Base-by-base conservation (phyloP, 2,888 invertebrate genomes). In the Drosophila anomalata region DNA sequence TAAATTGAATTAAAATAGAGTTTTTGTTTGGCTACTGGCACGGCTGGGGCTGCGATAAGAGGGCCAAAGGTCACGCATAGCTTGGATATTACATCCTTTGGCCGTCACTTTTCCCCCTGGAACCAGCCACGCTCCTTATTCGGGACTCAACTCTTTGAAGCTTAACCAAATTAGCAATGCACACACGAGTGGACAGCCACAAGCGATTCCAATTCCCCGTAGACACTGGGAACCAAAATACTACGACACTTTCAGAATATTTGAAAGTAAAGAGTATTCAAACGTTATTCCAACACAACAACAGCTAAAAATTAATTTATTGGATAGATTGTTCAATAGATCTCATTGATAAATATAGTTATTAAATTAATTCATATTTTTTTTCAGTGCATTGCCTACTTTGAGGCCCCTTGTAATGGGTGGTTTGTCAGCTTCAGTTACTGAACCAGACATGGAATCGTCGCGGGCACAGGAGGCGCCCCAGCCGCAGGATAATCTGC, bases 401-500 rank as follows among this genome's bases (percentile, higher is more conserved):
- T 58, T 11, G 55, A 67, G 58, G 20, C 29, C 39, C 11, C 11
- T 54, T 22, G 20, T 44, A 8, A 33, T 58, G 63, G 71, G 6
- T 14, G 20, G 39, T 17, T 26, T 52, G 24, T 44, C 22, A 33
- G 26, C 44, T 33, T 36, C 44, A 33, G 59, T 24, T n/a, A 33
- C 46, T 1, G 39, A 14, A 14, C 7, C 53, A 36, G 42, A 12
- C 22, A 29, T n/a, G 42, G 50, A 39, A 8, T 20, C 41, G 20
- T 22, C 22, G 44, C 20, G 22, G 4, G 44, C 44, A 5, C 5
- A 12, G 60, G 36, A 54, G 47, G 7, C 48, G 44, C 52, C 65
- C 8, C 65, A 72, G 51, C 61, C 71, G 56, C 67, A 83, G 76
- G 87, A 82, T 54, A 78, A 80, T 75, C 71, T 82, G 31, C 74